Evolutionary conservation across 2,888 invertebrate species (phyloP).

Genomic region (Calliopum simillimum): DNA sequence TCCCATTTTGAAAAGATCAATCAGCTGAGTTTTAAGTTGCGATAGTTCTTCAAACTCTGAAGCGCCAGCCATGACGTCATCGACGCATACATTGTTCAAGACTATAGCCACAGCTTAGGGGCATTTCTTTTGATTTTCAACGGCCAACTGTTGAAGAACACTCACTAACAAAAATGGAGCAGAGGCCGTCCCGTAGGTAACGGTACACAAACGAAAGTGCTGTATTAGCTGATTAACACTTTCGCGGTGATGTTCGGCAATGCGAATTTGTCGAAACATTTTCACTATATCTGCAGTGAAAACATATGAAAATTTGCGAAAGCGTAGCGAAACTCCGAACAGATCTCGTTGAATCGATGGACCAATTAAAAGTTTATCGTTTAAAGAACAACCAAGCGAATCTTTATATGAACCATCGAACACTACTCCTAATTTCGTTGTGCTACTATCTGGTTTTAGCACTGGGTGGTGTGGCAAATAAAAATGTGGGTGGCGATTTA

Average conservation of each 20-base stretch:
- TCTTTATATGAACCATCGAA: slow-evolving; percentile 39
- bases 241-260: slow-evolving; percentile 34
- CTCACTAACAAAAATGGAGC: slow-evolving; percentile 41
- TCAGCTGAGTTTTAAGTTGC: slow-evolving; percentile 34
- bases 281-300: slow-evolving; percentile 44
- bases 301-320: no score
- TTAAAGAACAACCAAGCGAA: slow-evolving; percentile 29
- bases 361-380: slow-evolving; percentile 33
- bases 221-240: slow-evolving; percentile 13
- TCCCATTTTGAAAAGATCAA: slow-evolving; percentile 20
- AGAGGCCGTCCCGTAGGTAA: slow-evolving; percentile 43
- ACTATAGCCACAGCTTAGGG: slow-evolving; percentile 37
- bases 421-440: slow-evolving; percentile 36
- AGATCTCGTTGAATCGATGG: slow-evolving; percentile 37
- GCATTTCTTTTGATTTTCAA: slow-evolving; percentile 35
- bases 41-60: slow-evolving; percentile 28
- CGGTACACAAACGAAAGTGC: slow-evolving; percentile 42
- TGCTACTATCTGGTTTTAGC: slow-evolving; percentile 38
- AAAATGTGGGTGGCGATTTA: slow-evolving; percentile 21
- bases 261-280: slow-evolving; percentile 45
- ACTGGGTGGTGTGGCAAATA: slow-evolving; percentile 43
- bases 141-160: slow-evolving; percentile 39
- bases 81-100: slow-evolving; percentile 44
- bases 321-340: slow-evolving; percentile 39
- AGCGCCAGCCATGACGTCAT: slow-evolving; percentile 44